phyloP scores from a whole-genome alignment of 1,140 invertebrate species.

The Drosophila arizonae region DNA sequence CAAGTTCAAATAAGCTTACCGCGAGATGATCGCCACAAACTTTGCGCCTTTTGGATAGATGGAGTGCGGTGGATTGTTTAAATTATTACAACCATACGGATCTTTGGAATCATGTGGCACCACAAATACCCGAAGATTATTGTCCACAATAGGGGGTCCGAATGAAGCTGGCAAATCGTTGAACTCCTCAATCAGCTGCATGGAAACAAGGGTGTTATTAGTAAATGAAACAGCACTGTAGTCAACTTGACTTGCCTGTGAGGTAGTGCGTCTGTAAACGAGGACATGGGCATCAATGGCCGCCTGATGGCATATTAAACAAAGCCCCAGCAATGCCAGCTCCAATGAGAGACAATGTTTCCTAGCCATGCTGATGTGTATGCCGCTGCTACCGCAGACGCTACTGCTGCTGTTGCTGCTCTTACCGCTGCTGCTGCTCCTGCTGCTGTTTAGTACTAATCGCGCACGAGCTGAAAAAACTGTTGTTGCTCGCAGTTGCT shows the following conservation, averaged over 20 bases:
- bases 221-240: neutral
- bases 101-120: conserved; percentile 84
- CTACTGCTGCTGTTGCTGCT: conserved; percentile 13
- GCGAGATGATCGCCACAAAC: conserved; percentile 90
- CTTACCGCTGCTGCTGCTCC: neutral
- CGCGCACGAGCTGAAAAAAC: conserved; percentile 14
- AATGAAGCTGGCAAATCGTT: conserved; percentile 88
- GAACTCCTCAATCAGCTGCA: conserved; percentile 87
- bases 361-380: conserved; percentile 42
- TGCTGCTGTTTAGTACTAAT: conserved; percentile 16
- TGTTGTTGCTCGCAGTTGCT: conserved; percentile 17
- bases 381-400: neutral
- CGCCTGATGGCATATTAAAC: conserved; percentile 52
- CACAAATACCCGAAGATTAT: conserved; percentile 87
- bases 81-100: conserved; percentile 52
- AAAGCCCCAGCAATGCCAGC: conserved; percentile 51
- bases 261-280: conserved; percentile 61
- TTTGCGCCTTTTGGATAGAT: conserved; percentile 84
- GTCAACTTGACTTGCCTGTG: conserved; percentile 51
- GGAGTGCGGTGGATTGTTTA: conserved; percentile 83
- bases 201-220: neutral
- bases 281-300: conserved; percentile 58
- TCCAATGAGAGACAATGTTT: conserved; percentile 50
- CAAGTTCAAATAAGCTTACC: conserved; percentile 61
- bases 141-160: conserved; percentile 85